These are phyloP conservation scores for Diprion similis DNA, from an alignment of 1,140 invertebrate genomes.

Conservation along the genomic window DNA sequence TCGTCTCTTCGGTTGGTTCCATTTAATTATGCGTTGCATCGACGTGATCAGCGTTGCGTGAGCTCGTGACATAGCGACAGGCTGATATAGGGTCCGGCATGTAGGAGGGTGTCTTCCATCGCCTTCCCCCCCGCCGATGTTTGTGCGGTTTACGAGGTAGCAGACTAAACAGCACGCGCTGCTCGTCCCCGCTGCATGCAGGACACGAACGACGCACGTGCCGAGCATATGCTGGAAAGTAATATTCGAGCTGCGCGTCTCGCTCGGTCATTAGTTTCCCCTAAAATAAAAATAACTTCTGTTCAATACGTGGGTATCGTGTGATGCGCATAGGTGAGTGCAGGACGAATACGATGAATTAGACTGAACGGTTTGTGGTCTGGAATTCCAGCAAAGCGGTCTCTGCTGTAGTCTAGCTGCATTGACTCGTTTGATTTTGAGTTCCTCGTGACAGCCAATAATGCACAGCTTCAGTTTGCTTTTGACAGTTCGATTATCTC, in stretches of 20 bases:
- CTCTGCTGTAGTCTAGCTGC: too few relatives aligned
- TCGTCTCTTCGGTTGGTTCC: too few relatives aligned
- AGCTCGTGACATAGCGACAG: neutral
- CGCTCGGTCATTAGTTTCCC: neutral
- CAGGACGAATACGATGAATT: neutral
- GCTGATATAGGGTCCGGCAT: neutral
- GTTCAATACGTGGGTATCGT: too few relatives aligned
- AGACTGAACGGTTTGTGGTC: neutral
- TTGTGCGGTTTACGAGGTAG: neutral
- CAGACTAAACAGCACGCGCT: slow-evolving; percentile 1
- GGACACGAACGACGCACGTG: slow-evolving; percentile 4
- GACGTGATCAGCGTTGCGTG: too few relatives aligned
- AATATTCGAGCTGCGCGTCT: neutral
- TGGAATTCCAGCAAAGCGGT: neutral
- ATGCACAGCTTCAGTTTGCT: neutral
- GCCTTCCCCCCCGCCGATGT: neutral
- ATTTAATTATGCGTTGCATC: too few relatives aligned
- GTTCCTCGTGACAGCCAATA: too few relatives aligned
- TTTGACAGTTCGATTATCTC: neutral
- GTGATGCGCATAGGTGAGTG: too few relatives aligned
- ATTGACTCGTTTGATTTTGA: too few relatives aligned
- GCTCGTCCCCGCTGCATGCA: neutral
- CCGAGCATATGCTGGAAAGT: slow-evolving; percentile 5
- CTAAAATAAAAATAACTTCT: neutral
- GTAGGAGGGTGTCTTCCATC: neutral